Evolutionary conservation across 2,113 vertebrate species (phyloP).

Genomic region (Prietella phreatophila): DNA sequence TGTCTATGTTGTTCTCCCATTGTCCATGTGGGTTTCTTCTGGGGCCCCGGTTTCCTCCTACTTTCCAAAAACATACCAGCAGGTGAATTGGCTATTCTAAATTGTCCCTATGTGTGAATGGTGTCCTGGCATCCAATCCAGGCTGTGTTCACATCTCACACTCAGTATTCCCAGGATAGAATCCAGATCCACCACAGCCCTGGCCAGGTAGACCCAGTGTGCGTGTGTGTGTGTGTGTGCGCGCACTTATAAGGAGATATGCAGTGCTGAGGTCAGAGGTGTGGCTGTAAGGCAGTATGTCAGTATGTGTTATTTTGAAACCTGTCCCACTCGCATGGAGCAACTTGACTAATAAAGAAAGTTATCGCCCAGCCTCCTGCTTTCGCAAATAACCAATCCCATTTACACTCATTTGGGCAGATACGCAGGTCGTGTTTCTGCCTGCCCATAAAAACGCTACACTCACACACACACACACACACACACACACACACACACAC

Average conservation of each 20-base stretch:
- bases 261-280: background rate
- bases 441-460: constrained; percentile 19
- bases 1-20: background rate
- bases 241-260: background rate
- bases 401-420: constrained; percentile 36
- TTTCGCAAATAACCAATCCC: constrained; percentile 28
- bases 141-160: background rate
- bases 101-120: background rate
- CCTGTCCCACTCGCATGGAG: background rate
- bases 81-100: background rate
- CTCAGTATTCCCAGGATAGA: background rate
- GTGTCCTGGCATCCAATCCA: background rate
- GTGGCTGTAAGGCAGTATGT: background rate
- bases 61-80: background rate
- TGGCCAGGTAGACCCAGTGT: background rate
- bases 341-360: background rate
- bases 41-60: background rate
- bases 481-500: constrained; percentile 18
- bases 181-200: background rate
- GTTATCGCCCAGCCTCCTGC: background rate
- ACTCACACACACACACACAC: background rate
- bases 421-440: constrained; percentile 19
- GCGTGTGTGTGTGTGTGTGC: background rate
- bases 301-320: background rate
- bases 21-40: background rate